Evolutionary conservation across 1,140 invertebrate species (phyloP), one percentile per base, ranked within the genome.

Genomic region (Tetraneura akinire): DNA sequence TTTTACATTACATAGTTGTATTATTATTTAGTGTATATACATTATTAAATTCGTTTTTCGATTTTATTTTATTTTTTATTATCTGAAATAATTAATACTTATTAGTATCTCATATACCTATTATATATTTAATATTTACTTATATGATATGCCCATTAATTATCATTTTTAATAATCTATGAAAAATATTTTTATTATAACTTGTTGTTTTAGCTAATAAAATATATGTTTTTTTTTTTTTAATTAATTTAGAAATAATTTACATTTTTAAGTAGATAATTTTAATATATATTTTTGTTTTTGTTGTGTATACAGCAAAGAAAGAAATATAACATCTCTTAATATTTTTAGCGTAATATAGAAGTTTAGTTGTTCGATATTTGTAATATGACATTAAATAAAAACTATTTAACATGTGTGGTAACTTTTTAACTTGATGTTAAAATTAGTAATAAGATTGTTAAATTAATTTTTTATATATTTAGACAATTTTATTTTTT

Each of bases 401-500:
- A 37, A 37, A 37, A 37, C 32, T 37, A 37, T 37, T 37, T 37
- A 37, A 37, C 32, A n/a, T n/a, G n/a, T n/a, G n/a, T n/a, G n/a
- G n/a, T n/a, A n/a, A n/a, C n/a, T n/a, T n/a, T n/a, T n/a, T n/a
- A n/a, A n/a, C n/a, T n/a, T 37, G 3, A 37, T 8, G 3, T 37
- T 37, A 37, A 37, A 4, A 37, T 4, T 4, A 37, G 8, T 5
- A 64, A 64, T 1, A 42, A 10, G n/a, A 64, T 42, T 37, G 32
- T 37, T 6, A n/a, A n/a, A 9, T 16, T 18, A n/a, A 64, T 64
- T 8, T n/a, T 42, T 64, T n/a, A 18, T 13, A 66, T 42, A 51
- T 71, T 71, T 51, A 51, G 68, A 51, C 16, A 29, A 71, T 29
- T 71, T 29, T 62, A 49, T 71, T 26, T 47, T 47, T n/a, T 70